Percentiles rank a stretch among this genome's conserved stretches.
phyloP scores from a whole-genome alignment of 2,888 invertebrate species.

The Biston stratarius region DNA sequence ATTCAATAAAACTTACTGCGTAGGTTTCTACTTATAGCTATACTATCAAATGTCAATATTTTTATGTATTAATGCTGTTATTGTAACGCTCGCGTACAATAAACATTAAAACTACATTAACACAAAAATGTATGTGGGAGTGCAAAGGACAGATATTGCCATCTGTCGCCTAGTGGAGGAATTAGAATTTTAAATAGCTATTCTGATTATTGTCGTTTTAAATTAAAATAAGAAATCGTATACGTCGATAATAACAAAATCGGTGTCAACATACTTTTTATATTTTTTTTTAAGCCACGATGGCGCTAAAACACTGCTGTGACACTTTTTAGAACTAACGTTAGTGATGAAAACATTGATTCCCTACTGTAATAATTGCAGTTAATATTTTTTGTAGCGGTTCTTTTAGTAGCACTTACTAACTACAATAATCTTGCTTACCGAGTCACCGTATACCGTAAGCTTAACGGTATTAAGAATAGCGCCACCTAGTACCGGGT shows the following conservation, averaged over 20 bases:
- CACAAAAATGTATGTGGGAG: neutral
- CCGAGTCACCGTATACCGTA: conserved; percentile 19
- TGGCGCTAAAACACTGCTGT: neutral
- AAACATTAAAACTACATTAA: conserved; percentile 3
- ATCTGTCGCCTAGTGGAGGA: conserved; percentile 1
- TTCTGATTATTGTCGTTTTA: neutral
- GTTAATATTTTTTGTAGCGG: neutral
- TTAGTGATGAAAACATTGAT: neutral
- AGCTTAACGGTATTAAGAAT: conserved; percentile 53
- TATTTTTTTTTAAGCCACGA: too few relatives aligned
- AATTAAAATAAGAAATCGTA: conserved; percentile 11
- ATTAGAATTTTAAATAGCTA: neutral
- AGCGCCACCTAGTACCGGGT: conserved; percentile 77
- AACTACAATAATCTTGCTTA: neutral
- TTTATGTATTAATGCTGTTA: neutral
- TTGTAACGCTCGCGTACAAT: neutral
- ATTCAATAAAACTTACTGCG: conserved; percentile 14
- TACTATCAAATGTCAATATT: conserved; percentile 8
- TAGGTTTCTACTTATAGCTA: neutral
- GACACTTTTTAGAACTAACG: conserved; percentile 15
- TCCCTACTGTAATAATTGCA: neutral
- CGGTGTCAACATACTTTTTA: conserved; percentile 24
- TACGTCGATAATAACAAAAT: neutral
- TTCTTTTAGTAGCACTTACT: neutral
- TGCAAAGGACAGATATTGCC: neutral